Base-by-base conservation (phyloP, 2,888 invertebrate genomes). In the Drosophila parthenogenetica region DNA sequence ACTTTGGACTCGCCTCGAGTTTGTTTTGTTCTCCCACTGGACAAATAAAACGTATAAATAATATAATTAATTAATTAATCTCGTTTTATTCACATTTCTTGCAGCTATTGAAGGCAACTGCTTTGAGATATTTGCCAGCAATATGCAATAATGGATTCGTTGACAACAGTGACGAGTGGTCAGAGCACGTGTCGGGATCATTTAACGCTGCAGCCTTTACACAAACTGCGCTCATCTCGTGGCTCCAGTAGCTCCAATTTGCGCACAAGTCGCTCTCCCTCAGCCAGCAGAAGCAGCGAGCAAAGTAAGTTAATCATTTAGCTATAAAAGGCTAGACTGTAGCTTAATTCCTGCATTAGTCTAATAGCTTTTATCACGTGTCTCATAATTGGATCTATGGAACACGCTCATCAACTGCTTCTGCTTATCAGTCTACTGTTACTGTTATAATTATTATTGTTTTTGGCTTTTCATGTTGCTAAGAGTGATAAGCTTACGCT, bases 241-340 rank as follows among this genome's bases (percentile, higher is more conserved):
- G 79, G 78, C 22, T 90, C 82, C 61, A 90, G 69, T 66, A 90
- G 69, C 66, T 79, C 81, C 61, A 90, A 70, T 70, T 79, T 90
- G 55, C 89, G 92, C 63, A 77, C 89, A 69, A 92, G 92, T 72
- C 90, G 91, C 85, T 92, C 92, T 17, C 91, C 91, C 63, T 91
- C 91, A 55, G 88, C 90, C 61, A 90, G 87, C 69, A 84, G 91
- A 63, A 90, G 83, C 67, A 85, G 78, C 67, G 91, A 91, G 73
- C 90, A 90, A 90, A 92, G 91, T 91, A 90, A 55, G 16, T 35
- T 14, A 45, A 49, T 37, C 37, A 42, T 29, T 29, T n/a, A 57
- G 40, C 42, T 5, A 11, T 51, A 32, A 62, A 46, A 35, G 29
- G 29, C 29, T 29, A 29, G 45, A 48, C 40, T 39, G 8, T 8